A percentile compares a stretch with the other conserved stretches of the same genome.
Conservation (phyloP, 1,140 invertebrate genomes). For the Anoplolepis gracilipes region DNA sequence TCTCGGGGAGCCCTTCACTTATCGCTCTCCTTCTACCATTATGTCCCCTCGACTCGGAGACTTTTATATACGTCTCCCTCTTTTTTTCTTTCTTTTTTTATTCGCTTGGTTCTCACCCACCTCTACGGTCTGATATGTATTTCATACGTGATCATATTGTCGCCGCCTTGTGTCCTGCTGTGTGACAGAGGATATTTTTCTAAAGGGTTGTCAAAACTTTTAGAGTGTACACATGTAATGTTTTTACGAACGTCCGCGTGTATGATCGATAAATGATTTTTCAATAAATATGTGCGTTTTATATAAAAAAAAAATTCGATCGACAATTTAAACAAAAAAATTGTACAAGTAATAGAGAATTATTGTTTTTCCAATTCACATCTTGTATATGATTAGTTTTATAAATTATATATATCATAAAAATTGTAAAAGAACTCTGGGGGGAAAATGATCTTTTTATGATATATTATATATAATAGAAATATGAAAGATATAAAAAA, state of each 20-base stretch:
- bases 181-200: constrained; percentile 15
- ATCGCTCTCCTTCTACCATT: constrained; percentile 69
- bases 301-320: background rate
- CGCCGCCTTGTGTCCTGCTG: background rate
- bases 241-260: background rate
- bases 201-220: constrained; percentile 33
- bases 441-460: too few relatives aligned
- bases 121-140: constrained; percentile 7
- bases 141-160: constrained; percentile 36
- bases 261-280: background rate
- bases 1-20: constrained; percentile 71
- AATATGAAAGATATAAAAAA: too few relatives aligned
- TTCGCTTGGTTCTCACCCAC: constrained; percentile 42
- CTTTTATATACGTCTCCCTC: constrained; percentile 49
- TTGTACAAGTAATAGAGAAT: background rate
- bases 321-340: background rate
- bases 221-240: background rate
- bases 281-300: background rate
- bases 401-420: too few relatives aligned
- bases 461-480: too few relatives aligned
- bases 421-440: too few relatives aligned
- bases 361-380: background rate
- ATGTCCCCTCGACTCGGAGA: constrained; percentile 51
- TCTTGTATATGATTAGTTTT: background rate
- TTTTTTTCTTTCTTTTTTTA: constrained; percentile 20